These are phyloP conservation scores for Probaryconus sp. DNA, from an alignment of 1,140 invertebrate species.

Conservation along the genomic window DNA sequence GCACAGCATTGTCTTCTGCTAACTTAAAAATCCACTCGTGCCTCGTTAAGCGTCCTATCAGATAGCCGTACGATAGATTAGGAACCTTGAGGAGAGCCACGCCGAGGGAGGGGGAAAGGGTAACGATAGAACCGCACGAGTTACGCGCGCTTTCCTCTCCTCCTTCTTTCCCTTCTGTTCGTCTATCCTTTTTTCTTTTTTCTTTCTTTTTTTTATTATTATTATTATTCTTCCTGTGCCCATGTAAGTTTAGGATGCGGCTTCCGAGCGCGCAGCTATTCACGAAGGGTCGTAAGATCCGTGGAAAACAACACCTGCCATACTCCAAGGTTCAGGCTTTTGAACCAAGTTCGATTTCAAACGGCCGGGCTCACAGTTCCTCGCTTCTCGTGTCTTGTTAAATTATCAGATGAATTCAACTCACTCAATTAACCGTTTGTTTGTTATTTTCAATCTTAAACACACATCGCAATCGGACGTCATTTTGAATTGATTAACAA, in stretches of 20 bases:
- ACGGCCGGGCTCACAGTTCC: slow-evolving; percentile 1
- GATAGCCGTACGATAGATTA: slow-evolving; percentile 69
- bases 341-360: slow-evolving; percentile 33
- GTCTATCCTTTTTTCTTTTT: slow-evolving; percentile 2
- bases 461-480: no score
- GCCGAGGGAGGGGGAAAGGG: background rate
- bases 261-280: slow-evolving; percentile 31
- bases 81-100: slow-evolving; percentile 40
- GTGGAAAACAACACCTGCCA: slow-evolving; percentile 64
- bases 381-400: no score
- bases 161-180: slow-evolving; percentile 19
- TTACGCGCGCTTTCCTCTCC: slow-evolving; percentile 32
- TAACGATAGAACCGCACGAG: slow-evolving; percentile 17
- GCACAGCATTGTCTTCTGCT: slow-evolving; percentile 74
- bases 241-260: slow-evolving; percentile 29
- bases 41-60: slow-evolving; percentile 76
- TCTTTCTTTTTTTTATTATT: slow-evolving; percentile 17
- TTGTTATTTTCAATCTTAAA: no score
- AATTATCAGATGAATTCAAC: no score
- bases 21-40: slow-evolving; percentile 78
- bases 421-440: no score
- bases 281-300: slow-evolving; percentile 45
- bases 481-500: no score
- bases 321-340: slow-evolving; percentile 43
- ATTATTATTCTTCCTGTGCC: slow-evolving; percentile 14